These are phyloP conservation scores for Lycia hirtaria DNA, from an alignment of 2,888 invertebrate genomes.

Conservation along the genomic window DNA sequence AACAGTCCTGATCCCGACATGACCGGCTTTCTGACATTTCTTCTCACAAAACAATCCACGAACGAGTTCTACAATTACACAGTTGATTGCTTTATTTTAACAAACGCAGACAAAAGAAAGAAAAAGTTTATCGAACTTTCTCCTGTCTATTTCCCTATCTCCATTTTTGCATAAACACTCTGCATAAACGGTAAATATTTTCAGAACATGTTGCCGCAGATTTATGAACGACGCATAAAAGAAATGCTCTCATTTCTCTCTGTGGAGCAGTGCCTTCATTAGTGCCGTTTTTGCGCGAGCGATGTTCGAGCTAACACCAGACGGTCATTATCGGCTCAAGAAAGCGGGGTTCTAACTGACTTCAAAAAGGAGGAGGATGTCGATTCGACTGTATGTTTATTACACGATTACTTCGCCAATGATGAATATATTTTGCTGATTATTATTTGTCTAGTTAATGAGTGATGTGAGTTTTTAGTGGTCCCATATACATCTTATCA, in stretches of 20 bases:
- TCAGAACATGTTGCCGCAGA: not conserved
- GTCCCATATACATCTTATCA: no score
- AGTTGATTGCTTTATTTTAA: not conserved
- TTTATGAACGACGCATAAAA: not conserved
- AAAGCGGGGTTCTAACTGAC: no score
- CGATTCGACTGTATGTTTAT: no score
- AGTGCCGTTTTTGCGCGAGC: conserved; percentile 1
- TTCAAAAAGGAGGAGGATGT: no score
- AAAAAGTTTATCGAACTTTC: conserved; percentile 6
- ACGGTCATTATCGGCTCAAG: not conserved
- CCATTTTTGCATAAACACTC: not conserved
- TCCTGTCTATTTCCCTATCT: not conserved
- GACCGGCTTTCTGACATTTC: no score
- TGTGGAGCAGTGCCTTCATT: conserved; percentile 1
- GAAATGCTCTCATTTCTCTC: not conserved
- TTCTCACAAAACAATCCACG: not conserved
- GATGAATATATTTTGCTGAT: no score
- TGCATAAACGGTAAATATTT: not conserved
- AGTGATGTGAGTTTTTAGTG: no score
- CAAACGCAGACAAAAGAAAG: not conserved
- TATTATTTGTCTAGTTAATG: no score
- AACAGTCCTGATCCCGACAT: no score
- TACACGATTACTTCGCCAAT: no score
- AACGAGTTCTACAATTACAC: not conserved
- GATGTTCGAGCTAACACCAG: not conserved